Evolutionary conservation across 2,113 vertebrate species (phyloP).

Genomic region (Tupaia chinensis): DNA sequence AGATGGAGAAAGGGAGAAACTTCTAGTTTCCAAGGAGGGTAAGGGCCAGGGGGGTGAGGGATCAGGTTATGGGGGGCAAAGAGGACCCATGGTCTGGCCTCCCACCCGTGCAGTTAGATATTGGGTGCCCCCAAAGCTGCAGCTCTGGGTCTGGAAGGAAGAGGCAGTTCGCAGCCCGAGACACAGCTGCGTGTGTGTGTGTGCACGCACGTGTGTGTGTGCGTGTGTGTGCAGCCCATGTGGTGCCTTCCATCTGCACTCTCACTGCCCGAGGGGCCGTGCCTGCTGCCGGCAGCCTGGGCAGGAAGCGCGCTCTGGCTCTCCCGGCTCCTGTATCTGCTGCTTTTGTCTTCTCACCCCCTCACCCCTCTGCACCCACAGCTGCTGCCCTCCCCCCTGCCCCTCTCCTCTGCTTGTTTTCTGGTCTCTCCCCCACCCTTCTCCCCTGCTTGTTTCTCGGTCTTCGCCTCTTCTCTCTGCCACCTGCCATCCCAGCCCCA

Average conservation of each 20-base stretch:
- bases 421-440: not conserved
- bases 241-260: not conserved
- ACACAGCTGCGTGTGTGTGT: not conserved
- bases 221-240: not conserved
- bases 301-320: too few species aligned
- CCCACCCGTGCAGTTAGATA: not conserved
- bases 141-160: not conserved
- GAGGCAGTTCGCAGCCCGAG: not conserved
- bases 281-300: not conserved
- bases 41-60: not conserved
- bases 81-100: not conserved
- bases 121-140: not conserved
- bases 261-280: not conserved
- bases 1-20: not conserved
- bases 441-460: not conserved
- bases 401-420: not conserved
- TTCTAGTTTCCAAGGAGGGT: not conserved
- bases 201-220: not conserved
- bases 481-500: not conserved
- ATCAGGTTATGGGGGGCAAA: too few species aligned
- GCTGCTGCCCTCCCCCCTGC: not conserved
- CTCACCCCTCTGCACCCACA: not conserved
- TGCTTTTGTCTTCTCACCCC: not conserved
- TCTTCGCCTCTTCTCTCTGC: not conserved
- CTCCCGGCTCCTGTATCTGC: not conserved